Base-by-base conservation (phyloP, 2,113 vertebrate genomes). In the Capreolus pygargus region DNA sequence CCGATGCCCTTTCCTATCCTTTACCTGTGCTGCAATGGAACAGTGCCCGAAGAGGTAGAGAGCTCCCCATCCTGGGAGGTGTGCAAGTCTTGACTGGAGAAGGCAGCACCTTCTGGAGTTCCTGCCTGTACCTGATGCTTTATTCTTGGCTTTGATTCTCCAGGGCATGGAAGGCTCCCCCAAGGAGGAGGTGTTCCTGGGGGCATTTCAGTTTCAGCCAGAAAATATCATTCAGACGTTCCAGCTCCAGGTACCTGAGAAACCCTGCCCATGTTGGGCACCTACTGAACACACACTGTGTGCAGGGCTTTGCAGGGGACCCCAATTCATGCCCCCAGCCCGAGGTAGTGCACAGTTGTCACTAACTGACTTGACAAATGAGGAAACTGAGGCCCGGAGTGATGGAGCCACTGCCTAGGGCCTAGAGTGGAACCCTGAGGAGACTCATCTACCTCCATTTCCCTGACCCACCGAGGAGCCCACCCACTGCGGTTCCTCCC, bases 221-320 rank as follows among this genome's bases (percentile, higher is more conserved):
- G 98, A 98, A 97, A 98, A 96, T 64, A 95, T 21, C 84, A 98
- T 98, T 54, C 97, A 98, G 93, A 98, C 21, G 74, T 98, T 98
- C 76, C n/a, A 50, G 0, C 98, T 98, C n/a, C 97, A 98, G 98
- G 98, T 98, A 97, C 61, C 39, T 3, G 28, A 27, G 55, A 30
- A 88, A 5, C 82, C 55, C 45, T 7, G 12, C 60, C 79, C 5
- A 3, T 3, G 21, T 1, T 17, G 88, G 67, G 36, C 79, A 33
- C 50, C 87, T 54, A 10, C 54, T n/a, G 23, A 58, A 33, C 4
- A 10, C 4, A 23, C 45, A 15, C 19, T 15, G 21, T 7, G n/a
- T 36, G 9, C 33, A 13, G 17, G 52, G 11, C 93, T 85, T 54
- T 17, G 19, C 79, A 25, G 45, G 79, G 70, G 25, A 5, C 14